Percentiles rank a stretch among this genome's conserved stretches.
These are phyloP conservation scores for Cyclina sinensis DNA, from an alignment of 1,140 invertebrate genomes.

Conservation along the genomic window DNA sequence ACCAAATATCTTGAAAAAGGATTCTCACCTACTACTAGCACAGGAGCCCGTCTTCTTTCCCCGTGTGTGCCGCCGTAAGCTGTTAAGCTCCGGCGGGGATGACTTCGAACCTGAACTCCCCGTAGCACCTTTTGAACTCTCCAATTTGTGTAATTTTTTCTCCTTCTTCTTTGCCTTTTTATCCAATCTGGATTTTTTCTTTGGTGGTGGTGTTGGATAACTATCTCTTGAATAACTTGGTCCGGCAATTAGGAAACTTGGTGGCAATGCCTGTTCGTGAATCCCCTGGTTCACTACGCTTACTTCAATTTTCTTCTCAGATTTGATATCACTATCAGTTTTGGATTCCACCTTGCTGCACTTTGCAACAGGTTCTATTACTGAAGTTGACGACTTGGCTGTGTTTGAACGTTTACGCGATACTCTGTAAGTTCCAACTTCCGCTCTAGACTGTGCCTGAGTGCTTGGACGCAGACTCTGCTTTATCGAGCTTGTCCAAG, in stretches of 20 bases:
- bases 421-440: constrained; percentile 47
- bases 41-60: constrained; percentile 91
- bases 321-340: constrained; percentile 40
- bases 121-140: background rate
- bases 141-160: constrained; percentile 37
- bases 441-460: constrained; percentile 56
- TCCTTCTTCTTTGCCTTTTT: constrained; percentile 46
- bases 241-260: constrained; percentile 26
- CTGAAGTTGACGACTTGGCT: background rate
- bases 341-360: constrained; percentile 53
- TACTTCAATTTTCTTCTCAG: constrained; percentile 38
- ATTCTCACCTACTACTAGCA: constrained; percentile 89
- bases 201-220: background rate
- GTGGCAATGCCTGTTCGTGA: constrained; percentile 24
- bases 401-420: constrained; percentile 35
- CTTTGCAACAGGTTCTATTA: constrained; percentile 21
- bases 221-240: constrained; percentile 23
- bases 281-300: constrained; percentile 38
- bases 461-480: constrained; percentile 55
- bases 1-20: too few relatives aligned
- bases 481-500: constrained; percentile 12
- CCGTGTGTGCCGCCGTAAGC: constrained; percentile 82
- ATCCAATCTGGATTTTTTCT: constrained; percentile 39
- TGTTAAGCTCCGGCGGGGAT: constrained; percentile 75
- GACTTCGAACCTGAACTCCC: constrained; percentile 38